Evolutionary conservation across 2,113 vertebrate genomes (phyloP).

Genomic region (Orientallactaga bullata): DNA sequence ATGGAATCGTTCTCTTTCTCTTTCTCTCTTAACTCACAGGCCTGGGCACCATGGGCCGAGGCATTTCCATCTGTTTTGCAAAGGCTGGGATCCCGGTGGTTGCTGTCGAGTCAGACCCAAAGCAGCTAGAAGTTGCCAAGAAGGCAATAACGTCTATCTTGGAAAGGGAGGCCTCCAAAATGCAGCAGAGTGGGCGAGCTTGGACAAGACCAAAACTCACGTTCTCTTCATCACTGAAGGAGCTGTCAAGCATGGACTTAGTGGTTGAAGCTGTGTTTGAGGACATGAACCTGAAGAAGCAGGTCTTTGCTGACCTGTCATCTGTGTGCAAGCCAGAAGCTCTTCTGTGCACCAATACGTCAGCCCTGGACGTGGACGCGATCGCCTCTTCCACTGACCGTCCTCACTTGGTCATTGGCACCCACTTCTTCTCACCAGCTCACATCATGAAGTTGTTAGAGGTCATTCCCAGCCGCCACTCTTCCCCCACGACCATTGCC

Average conservation of each 20-base stretch:
- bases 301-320: conserved; percentile 91
- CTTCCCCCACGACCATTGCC: conserved; percentile 90
- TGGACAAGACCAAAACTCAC: conserved; percentile 74
- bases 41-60: conserved; percentile 96
- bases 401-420: conserved; percentile 93
- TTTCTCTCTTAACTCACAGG: conserved; percentile 86
- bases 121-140: conserved; percentile 88
- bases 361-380: conserved; percentile 91
- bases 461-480: conserved; percentile 90
- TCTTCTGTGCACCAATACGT: conserved; percentile 94
- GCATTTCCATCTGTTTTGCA: conserved; percentile 91
- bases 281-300: conserved; percentile 92
- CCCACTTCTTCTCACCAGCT: conserved; percentile 96
- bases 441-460: conserved; percentile 95
- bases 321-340: conserved; percentile 89
- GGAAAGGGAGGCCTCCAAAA: conserved; percentile 88
- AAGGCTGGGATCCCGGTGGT: conserved; percentile 92
- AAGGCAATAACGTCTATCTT: conserved; percentile 87
- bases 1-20: conserved; percentile 48
- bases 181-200: conserved; percentile 66
- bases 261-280: conserved; percentile 97
- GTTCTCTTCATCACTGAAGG: conserved; percentile 87
- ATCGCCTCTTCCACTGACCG: conserved; percentile 89
- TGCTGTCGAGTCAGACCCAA: conserved; percentile 91
- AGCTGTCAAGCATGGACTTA: conserved; percentile 88